Evolutionary conservation across 1,140 invertebrate genomes (phyloP).

Genomic region (Drosophila fuyamai): DNA sequence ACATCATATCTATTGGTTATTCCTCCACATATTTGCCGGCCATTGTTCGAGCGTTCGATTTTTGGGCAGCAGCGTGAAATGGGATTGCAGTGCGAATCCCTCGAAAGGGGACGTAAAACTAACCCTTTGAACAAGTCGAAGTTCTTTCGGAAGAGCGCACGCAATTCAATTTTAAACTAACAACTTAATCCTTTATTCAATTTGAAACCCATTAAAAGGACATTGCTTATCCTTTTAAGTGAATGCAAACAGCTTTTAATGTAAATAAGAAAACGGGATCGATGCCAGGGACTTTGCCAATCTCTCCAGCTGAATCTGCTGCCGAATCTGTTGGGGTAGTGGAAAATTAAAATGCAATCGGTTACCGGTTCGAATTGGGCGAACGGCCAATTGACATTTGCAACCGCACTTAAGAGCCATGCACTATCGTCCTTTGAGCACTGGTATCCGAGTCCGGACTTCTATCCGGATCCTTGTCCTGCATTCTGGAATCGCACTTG

Average conservation of each 20-base stretch:
- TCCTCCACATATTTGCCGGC: constrained; percentile 16
- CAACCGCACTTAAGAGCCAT: constrained; percentile 82
- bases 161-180: constrained; percentile 84
- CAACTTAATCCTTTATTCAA: constrained; percentile 85
- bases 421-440: constrained; percentile 29
- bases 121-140: constrained; percentile 44
- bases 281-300: constrained; percentile 65
- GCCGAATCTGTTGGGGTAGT: constrained; percentile 5
- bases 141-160: constrained; percentile 66
- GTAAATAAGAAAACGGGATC: constrained; percentile 85
- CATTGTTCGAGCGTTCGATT: constrained; percentile 39
- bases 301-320: constrained; percentile 30
- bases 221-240: constrained; percentile 85
- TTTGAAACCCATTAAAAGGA: constrained; percentile 85
- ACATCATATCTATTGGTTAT: constrained; percentile 65
- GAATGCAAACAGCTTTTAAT: constrained; percentile 85
- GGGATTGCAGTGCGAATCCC: constrained; percentile 12
- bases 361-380: constrained; percentile 59
- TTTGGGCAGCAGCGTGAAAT: constrained; percentile 50
- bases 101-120: constrained; percentile 10
- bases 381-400: constrained; percentile 83
- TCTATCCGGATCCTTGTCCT: constrained; percentile 24
- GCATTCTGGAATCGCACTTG: constrained; percentile 62
- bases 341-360: constrained; percentile 78
- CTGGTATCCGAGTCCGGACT: not conserved